Evolutionary conservation across 2,888 invertebrate genomes (phyloP).

Genomic region (Ophion ventricosus): DNA sequence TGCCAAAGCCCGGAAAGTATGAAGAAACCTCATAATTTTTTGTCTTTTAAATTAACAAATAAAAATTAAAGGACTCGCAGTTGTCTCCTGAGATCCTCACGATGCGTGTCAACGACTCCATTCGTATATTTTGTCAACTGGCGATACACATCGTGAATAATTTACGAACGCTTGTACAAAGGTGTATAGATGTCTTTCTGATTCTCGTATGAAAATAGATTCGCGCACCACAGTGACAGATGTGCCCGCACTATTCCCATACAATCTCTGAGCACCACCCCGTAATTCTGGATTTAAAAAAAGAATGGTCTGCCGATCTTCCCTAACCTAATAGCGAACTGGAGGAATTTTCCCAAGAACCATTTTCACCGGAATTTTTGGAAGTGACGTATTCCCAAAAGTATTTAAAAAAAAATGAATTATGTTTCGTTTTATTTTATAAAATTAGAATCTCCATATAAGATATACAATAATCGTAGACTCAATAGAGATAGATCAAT

Average conservation of each 20-base stretch:
- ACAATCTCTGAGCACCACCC: neutral
- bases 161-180: constrained; percentile 5
- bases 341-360: too few species aligned
- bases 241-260: neutral
- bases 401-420: too few species aligned
- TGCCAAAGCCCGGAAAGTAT: constrained; percentile 34
- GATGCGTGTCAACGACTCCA: constrained; percentile 39
- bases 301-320: neutral
- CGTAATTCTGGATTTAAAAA: neutral
- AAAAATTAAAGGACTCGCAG: constrained; percentile 15
- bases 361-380: too few species aligned
- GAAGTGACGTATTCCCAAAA: too few species aligned
- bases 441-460: too few species aligned
- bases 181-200: neutral
- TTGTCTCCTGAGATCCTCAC: constrained; percentile 16
- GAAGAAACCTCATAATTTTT: constrained; percentile 34
- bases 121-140: constrained; percentile 53
- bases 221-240: neutral
- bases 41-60: neutral
- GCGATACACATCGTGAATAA: constrained; percentile 3
- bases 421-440: too few species aligned
- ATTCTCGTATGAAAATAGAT: constrained; percentile 29
- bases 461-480: too few species aligned
- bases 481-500: too few species aligned
- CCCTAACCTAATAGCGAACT: neutral